A percentile compares a stretch with the other conserved stretches of the same genome.
Conservation (phyloP, 2,888 invertebrate species). For the Cephus nigrinus region DNA sequence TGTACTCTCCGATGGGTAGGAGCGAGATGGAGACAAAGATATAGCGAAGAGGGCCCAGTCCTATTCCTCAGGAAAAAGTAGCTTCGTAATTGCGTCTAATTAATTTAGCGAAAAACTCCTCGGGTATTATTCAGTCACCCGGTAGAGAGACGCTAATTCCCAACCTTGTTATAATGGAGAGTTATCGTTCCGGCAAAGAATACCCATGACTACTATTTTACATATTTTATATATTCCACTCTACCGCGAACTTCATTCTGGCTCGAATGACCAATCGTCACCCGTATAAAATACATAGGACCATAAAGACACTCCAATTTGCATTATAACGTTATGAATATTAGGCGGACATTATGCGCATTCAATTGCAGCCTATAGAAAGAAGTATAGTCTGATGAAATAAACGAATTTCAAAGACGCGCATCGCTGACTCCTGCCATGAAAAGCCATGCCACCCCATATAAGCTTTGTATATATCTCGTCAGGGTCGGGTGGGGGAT, state of each 20-base stretch:
- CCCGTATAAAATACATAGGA: not conserved
- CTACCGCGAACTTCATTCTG: not conserved
- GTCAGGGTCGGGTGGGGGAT: not conserved
- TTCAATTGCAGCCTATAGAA: not conserved
- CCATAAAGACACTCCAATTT: not conserved
- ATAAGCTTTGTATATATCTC: not conserved
- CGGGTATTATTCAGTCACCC: slow-evolving; percentile 35
- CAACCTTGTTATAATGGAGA: not conserved
- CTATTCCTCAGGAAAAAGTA: slow-evolving; percentile 33
- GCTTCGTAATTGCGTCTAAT: slow-evolving; percentile 60
- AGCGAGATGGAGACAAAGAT: slow-evolving; percentile 1
- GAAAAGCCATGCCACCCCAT: slow-evolving; percentile 4
- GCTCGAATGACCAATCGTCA: not conserved
- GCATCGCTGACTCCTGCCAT: slow-evolving; percentile 10
- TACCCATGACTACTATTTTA: not conserved
- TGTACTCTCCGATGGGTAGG: slow-evolving; percentile 26
- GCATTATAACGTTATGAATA: not conserved
- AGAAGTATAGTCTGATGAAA: slow-evolving; percentile 25
- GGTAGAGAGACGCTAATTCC: slow-evolving; percentile 3
- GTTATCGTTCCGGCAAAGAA: not conserved
- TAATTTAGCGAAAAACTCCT: slow-evolving; percentile 64
- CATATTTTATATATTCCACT: not conserved
- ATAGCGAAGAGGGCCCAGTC: slow-evolving; percentile 19
- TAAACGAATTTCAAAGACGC: slow-evolving; percentile 21
- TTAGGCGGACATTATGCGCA: not conserved